These are phyloP conservation scores for Suricata suricatta DNA, from an alignment of 2,113 vertebrate species.

Conservation along the genomic window DNA sequence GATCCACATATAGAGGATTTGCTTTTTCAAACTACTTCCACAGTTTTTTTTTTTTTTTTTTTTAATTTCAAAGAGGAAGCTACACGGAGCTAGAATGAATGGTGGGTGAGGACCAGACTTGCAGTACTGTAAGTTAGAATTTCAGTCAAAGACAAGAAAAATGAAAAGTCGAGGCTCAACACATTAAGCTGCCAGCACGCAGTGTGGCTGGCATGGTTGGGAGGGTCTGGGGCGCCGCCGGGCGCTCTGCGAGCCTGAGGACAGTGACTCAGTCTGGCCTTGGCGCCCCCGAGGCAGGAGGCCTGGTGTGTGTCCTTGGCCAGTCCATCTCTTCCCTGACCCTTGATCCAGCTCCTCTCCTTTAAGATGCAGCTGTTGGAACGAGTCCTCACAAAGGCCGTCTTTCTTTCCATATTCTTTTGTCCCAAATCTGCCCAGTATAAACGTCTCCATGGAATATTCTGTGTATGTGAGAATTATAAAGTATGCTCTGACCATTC, in stretches of 20 bases:
- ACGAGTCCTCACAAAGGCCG: background rate
- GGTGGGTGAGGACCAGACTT: background rate
- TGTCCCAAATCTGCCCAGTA: background rate
- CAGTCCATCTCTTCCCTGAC: background rate
- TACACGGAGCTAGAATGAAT: background rate
- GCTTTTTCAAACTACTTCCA: background rate
- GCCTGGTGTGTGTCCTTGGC: fast-evolving
- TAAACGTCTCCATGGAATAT: background rate
- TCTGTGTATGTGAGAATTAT: background rate
- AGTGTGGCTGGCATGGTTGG: fast-evolving
- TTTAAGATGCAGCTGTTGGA: background rate
- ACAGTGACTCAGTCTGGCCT: background rate
- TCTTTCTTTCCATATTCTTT: background rate
- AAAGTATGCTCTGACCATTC: background rate
- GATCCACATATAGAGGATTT: background rate
- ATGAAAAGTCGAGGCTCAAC: background rate
- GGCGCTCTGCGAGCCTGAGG: fast-evolving
- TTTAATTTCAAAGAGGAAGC: background rate
- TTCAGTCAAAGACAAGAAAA: background rate
- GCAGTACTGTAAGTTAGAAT: background rate
- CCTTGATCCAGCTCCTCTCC: background rate
- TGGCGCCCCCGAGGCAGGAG: fast-evolving
- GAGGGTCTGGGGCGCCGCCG: fast-evolving
- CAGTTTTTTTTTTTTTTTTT: background rate
- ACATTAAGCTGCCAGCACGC: background rate